Base-by-base conservation (phyloP, 2,888 invertebrate species). In the Julus scandinavius region DNA sequence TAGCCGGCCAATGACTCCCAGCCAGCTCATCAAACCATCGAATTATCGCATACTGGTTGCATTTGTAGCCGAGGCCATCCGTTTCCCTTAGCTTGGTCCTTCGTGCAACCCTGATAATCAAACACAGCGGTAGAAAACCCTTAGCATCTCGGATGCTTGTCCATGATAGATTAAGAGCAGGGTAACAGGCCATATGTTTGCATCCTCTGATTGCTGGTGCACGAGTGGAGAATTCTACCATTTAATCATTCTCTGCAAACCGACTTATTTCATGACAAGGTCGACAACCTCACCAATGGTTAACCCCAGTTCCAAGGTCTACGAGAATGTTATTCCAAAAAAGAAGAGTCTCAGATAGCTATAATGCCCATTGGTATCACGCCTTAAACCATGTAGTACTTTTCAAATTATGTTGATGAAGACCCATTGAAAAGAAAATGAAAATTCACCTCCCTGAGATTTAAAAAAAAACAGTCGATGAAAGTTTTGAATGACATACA, bases 131-230 rank as follows among this genome's bases (percentile, higher is more conserved):
- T 38, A 38, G 2, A 80, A 80, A 80, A 9, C 80, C 80, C 80
- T 13, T 2, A 80, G 80, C 80, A 80, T 80, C 80, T 80, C 11
- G 80, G 38, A 80, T 29, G 29, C 38, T 38, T 38, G 80, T 80
- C 80, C 80, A 38, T 80, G 80, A 80, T 80, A 80, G 80, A 80
- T 80, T 80, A 80, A 80, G 80, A 80, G 80, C 29, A 9, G 80
- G 80, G 80, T 80, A 80, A 80, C 80, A 80, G 80, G 80, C 80
- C 80, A 80, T 80, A 80, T 13, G 80, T 80, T 80, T 80, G 80
- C 80, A 80, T 80, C 80, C 38, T 20, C 80, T 80, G 80, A 80
- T 80, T 80, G 80, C 80, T 29, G 72, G 11, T 4, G 72, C 20
- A 72, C 72, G 29, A 72, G 29, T 29, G 72, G 72, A 72, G 72